These are phyloP conservation scores for Phrynocephalus versicolor DNA, from an alignment of 2,113 vertebrate species.

Conservation along the genomic window DNA sequence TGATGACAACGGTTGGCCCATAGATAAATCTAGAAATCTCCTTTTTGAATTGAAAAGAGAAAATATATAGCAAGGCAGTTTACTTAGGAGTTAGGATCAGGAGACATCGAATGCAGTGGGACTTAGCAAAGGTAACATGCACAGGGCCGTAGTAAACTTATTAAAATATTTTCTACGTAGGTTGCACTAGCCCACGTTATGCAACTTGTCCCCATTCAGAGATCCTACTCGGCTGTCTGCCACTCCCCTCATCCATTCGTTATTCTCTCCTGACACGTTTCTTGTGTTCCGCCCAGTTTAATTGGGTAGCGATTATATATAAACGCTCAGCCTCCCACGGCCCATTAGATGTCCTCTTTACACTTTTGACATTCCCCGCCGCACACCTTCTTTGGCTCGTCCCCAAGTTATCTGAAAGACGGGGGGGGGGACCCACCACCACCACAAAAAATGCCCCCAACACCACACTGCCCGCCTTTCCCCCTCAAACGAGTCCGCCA, in stretches of 20 bases:
- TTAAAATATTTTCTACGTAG: too few relatives aligned
- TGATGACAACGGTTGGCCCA: too few relatives aligned
- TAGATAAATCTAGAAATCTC: too few relatives aligned
- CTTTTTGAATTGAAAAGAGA: too few relatives aligned
- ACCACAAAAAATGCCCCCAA: too few relatives aligned
- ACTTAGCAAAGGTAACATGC: background rate
- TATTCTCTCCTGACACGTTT: background rate
- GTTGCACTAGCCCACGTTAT: background rate
- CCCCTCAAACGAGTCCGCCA: too few relatives aligned
- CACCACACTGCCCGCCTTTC: too few relatives aligned
- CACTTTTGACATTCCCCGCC: background rate
- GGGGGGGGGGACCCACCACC: too few relatives aligned
- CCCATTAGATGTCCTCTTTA: background rate
- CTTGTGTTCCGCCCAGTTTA: background rate
- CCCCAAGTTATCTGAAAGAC: background rate
- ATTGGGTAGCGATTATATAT: background rate
- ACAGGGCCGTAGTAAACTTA: too few relatives aligned
- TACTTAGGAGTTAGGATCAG: too few relatives aligned
- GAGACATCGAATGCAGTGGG: too few relatives aligned
- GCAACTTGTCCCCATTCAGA: background rate
- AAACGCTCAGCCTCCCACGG: background rate
- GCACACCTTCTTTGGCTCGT: background rate
- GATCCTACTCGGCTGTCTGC: background rate
- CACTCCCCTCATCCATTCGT: background rate
- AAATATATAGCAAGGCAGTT: too few relatives aligned